Evolutionary conservation across 2,888 invertebrate genomes (phyloP).

Genomic region (Polyommatus icarus): DNA sequence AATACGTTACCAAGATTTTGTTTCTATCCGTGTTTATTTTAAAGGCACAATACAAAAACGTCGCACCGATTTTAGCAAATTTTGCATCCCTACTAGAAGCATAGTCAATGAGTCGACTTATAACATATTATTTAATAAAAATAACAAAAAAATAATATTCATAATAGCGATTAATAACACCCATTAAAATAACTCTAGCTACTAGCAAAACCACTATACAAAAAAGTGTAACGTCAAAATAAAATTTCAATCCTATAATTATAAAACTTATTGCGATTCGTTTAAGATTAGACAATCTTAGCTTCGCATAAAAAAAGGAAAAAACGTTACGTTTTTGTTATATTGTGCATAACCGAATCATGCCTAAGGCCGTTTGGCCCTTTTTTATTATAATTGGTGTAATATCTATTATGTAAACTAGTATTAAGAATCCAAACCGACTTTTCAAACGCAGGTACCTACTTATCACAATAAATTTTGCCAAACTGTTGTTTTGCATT

Average conservation of each 20-base stretch:
- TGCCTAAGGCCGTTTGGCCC: background rate
- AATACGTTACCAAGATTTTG: constrained; percentile 37
- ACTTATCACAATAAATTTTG: background rate
- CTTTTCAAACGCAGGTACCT: background rate
- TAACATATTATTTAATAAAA: too few species aligned
- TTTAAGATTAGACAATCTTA: background rate
- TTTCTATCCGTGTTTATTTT: constrained; percentile 38
- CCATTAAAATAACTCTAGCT: background rate
- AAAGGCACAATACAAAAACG: background rate
- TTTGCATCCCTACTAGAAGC: too few species aligned
- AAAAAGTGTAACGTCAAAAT: background rate
- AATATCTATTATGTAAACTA: background rate
- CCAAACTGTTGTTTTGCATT: too few species aligned
- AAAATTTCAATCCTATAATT: background rate
- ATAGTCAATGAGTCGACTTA: too few species aligned
- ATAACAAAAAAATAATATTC: background rate
- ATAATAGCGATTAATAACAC: background rate
- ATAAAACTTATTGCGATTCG: background rate
- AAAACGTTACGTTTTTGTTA: background rate
- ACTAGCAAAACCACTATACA: background rate
- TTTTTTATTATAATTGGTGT: background rate
- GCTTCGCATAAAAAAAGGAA: background rate
- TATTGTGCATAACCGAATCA: background rate
- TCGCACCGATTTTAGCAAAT: background rate
- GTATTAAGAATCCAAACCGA: background rate